Conservation (phyloP, 2,888 invertebrate genomes). For the Agapostemon virescens region DNA sequence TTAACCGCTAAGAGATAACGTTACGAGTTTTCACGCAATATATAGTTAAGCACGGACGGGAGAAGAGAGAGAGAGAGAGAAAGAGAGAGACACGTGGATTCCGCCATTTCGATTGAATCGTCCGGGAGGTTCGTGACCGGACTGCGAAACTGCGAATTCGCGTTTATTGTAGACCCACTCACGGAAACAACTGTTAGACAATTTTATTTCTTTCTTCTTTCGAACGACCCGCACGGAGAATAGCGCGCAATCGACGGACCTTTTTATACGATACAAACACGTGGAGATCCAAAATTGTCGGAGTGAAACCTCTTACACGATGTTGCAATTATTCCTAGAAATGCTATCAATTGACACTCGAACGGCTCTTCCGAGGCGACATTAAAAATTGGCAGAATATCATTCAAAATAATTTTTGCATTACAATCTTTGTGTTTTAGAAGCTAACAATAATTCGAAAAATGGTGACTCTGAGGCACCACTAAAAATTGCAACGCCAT, state of each 20-base stretch:
- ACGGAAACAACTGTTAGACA: not conserved
- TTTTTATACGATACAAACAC: not conserved
- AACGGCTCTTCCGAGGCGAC: too few relatives aligned
- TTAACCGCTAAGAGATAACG: constrained; percentile 43
- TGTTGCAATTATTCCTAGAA: too few relatives aligned
- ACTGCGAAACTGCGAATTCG: not conserved
- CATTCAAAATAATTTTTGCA: too few relatives aligned
- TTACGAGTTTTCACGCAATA: constrained; percentile 34
- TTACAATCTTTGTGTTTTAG: too few relatives aligned
- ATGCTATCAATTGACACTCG: too few relatives aligned
- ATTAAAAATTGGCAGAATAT: too few relatives aligned
- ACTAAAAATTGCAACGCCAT: too few relatives aligned
- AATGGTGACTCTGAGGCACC: too few relatives aligned
- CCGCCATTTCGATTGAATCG: constrained; percentile 22
- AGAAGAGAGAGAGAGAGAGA: not conserved
- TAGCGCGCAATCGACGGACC: not conserved
- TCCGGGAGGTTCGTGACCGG: not conserved
- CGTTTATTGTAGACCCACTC: not conserved
- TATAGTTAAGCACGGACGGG: constrained; percentile 37
- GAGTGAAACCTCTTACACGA: not conserved
- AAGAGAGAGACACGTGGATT: not conserved
- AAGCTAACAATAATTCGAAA: too few relatives aligned
- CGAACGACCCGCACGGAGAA: not conserved
- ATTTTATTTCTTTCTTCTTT: not conserved
- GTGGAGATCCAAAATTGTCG: not conserved